A percentile compares a stretch with the other conserved stretches of the same genome.
Evolutionary conservation across 2,113 vertebrate species (phyloP).

Genomic region (Nematolebias whitei): DNA sequence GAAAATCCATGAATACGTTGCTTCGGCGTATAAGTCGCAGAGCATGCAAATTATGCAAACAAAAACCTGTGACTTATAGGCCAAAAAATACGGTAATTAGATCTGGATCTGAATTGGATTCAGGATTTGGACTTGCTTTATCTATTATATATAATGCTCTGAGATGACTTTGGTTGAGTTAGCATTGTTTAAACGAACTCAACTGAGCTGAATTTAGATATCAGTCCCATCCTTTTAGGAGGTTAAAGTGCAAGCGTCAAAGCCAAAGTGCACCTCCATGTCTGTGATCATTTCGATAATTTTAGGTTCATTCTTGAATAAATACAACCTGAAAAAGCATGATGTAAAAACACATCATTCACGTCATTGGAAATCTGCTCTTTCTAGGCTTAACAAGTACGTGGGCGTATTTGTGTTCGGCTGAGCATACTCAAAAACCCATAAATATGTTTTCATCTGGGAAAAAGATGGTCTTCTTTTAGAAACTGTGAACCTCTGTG

Average conservation of each 20-base stretch:
- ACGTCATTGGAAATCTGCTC: constrained; percentile 26
- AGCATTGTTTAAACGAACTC: no score
- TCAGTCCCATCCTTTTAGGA: neutral
- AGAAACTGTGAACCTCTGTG: constrained; percentile 50
- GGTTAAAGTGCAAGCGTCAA: neutral
- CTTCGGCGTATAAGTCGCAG: no score
- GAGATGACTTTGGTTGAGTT: no score
- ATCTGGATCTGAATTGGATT: no score
- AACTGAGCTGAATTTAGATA: no score
- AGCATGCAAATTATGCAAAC: no score
- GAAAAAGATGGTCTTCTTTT: constrained; percentile 45
- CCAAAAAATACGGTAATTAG: no score
- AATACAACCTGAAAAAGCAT: neutral
- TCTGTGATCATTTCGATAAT: neutral
- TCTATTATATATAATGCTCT: no score
- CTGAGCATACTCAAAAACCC: constrained; percentile 31
- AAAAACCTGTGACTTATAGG: no score
- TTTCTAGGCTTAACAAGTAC: constrained; percentile 2
- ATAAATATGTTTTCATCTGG: constrained; percentile 29
- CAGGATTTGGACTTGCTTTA: no score
- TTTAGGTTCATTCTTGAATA: neutral
- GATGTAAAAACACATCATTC: constrained; percentile 33
- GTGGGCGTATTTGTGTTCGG: constrained; percentile 21
- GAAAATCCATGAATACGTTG: no score
- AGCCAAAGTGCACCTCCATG: constrained; percentile 1